These are phyloP conservation scores for Solenodon paradoxus DNA, from an alignment of 2,113 vertebrate species.

Conservation along the genomic window DNA sequence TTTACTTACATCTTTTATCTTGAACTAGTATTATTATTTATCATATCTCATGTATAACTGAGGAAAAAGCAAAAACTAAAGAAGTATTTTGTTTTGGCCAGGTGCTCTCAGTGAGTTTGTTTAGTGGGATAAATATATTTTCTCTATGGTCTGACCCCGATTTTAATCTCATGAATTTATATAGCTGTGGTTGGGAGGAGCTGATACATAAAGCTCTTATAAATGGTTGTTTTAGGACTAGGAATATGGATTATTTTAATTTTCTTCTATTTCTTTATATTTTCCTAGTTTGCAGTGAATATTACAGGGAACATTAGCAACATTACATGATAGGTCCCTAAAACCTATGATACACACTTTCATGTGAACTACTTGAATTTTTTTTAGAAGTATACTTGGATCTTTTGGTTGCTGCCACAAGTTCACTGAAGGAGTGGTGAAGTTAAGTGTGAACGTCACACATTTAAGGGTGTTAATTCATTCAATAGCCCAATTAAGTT, in stretches of 20 bases:
- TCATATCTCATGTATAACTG: neutral
- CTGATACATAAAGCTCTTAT: neutral
- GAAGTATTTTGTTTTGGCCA: conserved; percentile 9
- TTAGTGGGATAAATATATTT: conserved; percentile 4
- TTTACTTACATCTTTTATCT: neutral
- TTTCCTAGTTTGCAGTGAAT: neutral
- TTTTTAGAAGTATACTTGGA: conserved; percentile 25
- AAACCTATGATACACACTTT: conserved; percentile 12
- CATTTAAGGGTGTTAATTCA: conserved; percentile 49
- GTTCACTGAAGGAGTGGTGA: conserved; percentile 13
- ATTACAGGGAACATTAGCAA: neutral
- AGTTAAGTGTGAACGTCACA: conserved; percentile 28
- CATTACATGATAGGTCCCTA: neutral
- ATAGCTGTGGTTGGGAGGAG: neutral
- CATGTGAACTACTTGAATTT: conserved; percentile 8
- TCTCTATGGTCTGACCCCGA: neutral
- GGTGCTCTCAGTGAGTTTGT: neutral
- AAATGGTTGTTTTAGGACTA: neutral
- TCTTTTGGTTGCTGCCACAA: conserved; percentile 33
- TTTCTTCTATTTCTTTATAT: neutral
- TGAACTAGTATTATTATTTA: conserved; percentile 29
- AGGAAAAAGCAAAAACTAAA: neutral
- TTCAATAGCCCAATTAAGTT: conserved; percentile 48
- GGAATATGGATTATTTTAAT: neutral
- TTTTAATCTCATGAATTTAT: neutral